Evolutionary conservation across 2,797 vertebrate genomes (phyloP), one percentile per base, ranked within the genome.

Genomic region (Lepus oiostolus): DNA sequence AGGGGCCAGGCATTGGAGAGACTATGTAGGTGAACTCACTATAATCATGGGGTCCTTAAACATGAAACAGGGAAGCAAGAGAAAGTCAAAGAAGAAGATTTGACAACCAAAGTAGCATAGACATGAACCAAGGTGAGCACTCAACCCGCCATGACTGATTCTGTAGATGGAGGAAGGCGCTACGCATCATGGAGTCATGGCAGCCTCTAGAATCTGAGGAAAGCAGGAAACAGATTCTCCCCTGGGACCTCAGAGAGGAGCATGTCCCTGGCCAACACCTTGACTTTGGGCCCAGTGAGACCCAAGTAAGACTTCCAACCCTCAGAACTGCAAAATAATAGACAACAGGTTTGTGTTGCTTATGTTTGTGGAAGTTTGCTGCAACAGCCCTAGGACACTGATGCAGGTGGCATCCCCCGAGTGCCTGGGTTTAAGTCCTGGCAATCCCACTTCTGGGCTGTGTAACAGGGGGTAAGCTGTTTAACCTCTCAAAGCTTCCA

Each of bases 401-500:
- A 67, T 52, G 70, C 26, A 4, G 52, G 22, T 4, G 1, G 38
- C 14, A 12, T 38, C 68, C 22, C 38, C 62, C 0, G 52, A 70
- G 22, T 10, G 38, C 13, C 30, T 28, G 14, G 2, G 16, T 86
- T 6, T 35, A 47, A 87, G 72, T 89, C 65, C 16, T 38, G 60
- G 52, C 65, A 79, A 32, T n/a, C 47, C 54, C 26, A 30, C 50
- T 75, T 7, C 26, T 0, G 13, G 11, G 70, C 52, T 72, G 7
- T 7, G 9, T 47, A 68, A 24, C 5, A 13, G 16, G 70, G 74
- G 26, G 7, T 52, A 80, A 71, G 24, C 42, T 86, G 16, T 60
- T 91, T 77, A 72, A 93, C 62, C 71, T 85, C 85, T 84, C 63
- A 42, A 67, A 10, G 24, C 54, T 89, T 75, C 68, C 19, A 22